Evolutionary conservation across 2,888 invertebrate genomes (phyloP).

Genomic region (Neuroscelio doddi): DNA sequence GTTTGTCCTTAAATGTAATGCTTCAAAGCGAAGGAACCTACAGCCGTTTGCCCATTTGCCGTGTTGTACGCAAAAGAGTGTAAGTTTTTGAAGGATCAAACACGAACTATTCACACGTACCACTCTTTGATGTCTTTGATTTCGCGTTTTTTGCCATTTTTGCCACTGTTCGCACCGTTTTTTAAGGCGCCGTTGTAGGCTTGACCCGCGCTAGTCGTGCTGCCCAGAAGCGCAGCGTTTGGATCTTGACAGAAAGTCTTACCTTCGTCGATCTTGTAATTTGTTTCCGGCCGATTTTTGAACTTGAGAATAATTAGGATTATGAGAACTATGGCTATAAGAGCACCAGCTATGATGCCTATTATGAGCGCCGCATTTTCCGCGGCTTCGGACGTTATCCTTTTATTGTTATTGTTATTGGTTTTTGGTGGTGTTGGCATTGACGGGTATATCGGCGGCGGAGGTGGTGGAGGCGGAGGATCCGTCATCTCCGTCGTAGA

Average conservation of each 20-base stretch:
- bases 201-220: conserved; percentile 73
- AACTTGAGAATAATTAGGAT: conserved; percentile 93
- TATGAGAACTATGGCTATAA: conserved; percentile 92
- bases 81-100: conserved; percentile 29
- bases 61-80: conserved; percentile 25
- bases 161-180: conserved; percentile 63
- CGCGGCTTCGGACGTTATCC: conserved; percentile 80
- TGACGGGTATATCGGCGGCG: conserved; percentile 64
- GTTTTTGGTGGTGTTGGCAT: conserved; percentile 66
- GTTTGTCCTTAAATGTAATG: conserved; percentile 37
- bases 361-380: conserved; percentile 86
- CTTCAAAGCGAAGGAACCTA: conserved; percentile 46
- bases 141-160: conserved; percentile 81
- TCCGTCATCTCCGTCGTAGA: conserved; percentile 66
- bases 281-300: conserved; percentile 87
- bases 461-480: conserved; percentile 67
- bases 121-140: conserved; percentile 96
- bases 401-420: conserved; percentile 67
- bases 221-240: conserved; percentile 83
- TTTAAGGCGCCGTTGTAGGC: conserved; percentile 69
- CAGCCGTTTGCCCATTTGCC: conserved; percentile 40
- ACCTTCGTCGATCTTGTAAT: conserved; percentile 93
- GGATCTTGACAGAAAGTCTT: conserved; percentile 85
- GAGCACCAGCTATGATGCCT: conserved; percentile 91
- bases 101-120: conserved; percentile 83